Percentiles rank a stretch among this genome's conserved stretches.
Conservation (phyloP, 2,888 invertebrate species). For the Chrysolina oricalcia region DNA sequence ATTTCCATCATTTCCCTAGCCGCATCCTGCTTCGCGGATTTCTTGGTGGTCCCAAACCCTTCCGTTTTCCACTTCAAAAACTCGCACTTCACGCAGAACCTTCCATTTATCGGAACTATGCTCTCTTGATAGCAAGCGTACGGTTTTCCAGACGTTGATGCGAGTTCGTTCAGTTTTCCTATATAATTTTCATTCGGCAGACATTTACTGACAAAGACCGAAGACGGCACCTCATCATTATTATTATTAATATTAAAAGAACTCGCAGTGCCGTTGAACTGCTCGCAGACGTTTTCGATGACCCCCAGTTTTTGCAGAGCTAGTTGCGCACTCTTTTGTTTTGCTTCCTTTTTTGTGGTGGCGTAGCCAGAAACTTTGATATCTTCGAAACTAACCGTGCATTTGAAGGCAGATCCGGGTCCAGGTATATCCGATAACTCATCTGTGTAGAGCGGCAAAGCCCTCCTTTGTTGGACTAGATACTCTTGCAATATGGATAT, state of each 20-base stretch:
- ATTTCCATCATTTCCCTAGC: constrained; percentile 49
- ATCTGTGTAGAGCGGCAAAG: constrained; percentile 43
- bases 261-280: neutral
- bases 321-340: constrained; percentile 51
- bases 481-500: constrained; percentile 55
- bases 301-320: constrained; percentile 38
- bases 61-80: constrained; percentile 41
- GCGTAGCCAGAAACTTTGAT: constrained; percentile 44
- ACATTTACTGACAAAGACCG: neutral
- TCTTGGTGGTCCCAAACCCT: constrained; percentile 51
- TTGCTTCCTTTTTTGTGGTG: constrained; percentile 53
- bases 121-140: constrained; percentile 48
- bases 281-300: neutral
- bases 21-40: constrained; percentile 54
- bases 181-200: constrained; percentile 44
- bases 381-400: constrained; percentile 38
- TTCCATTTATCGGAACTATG: constrained; percentile 24
- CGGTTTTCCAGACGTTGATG: constrained; percentile 34
- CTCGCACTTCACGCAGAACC: constrained; percentile 46
- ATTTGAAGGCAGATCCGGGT: constrained; percentile 39
- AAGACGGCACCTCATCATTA: neutral
- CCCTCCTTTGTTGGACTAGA: constrained; percentile 30
- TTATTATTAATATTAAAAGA: neutral
- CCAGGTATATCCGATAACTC: constrained; percentile 31
- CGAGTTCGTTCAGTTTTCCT: constrained; percentile 52